Percentiles rank a stretch among this genome's conserved stretches.
These are phyloP conservation scores for Hydraecia micacea DNA, from an alignment of 2,888 invertebrate species.

Conservation along the genomic window DNA sequence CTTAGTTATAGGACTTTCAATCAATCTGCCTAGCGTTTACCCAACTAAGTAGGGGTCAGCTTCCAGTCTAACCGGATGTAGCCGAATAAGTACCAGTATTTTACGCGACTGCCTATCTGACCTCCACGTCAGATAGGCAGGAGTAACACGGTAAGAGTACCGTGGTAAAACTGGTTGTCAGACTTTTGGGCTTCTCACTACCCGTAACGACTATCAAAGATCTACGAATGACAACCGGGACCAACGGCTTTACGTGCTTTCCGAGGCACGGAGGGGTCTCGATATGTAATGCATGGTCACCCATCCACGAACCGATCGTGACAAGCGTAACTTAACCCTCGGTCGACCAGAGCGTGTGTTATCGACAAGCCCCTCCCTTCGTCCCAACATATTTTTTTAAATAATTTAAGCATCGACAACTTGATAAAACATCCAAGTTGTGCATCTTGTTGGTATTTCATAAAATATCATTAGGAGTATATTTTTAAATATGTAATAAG, in stretches of 20 bases:
- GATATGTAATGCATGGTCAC: not conserved
- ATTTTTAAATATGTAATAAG: constrained; percentile 30
- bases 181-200: no score
- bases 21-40: no score
- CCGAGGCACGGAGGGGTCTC: not conserved
- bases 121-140: no score
- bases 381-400: not conserved
- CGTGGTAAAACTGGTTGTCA: no score
- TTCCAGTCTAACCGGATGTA: no score
- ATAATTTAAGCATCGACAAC: not conserved
- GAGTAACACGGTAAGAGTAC: no score
- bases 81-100: no score
- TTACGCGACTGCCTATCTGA: no score
- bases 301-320: not conserved
- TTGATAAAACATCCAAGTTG: not conserved
- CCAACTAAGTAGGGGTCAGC: no score
- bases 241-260: not conserved
- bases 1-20: no score
- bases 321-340: not conserved
- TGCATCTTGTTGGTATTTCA: not conserved
- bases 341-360: not conserved
- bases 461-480: constrained; percentile 7
- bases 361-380: not conserved
- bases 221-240: not conserved
- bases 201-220: not conserved